Evolutionary conservation across 1,140 invertebrate genomes (phyloP).

Genomic region (Zelostemma sp.): DNA sequence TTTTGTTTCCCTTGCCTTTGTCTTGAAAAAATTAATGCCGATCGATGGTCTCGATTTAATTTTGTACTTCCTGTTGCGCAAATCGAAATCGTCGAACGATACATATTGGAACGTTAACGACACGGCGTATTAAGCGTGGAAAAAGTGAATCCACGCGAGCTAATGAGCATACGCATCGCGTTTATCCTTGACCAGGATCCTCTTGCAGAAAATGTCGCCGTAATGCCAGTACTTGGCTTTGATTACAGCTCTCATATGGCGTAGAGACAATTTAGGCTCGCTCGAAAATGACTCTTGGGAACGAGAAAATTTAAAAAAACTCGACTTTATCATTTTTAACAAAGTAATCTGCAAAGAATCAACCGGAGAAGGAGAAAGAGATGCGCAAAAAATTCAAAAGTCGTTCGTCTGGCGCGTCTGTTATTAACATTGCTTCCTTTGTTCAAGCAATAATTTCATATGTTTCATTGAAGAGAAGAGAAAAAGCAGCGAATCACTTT

Average conservation of each 20-base stretch:
- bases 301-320: not conserved
- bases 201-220: conserved; percentile 14
- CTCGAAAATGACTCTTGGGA: not conserved
- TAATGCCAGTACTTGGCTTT: conserved; percentile 2
- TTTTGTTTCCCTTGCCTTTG: too few species aligned
- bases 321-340: too few species aligned
- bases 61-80: conserved; percentile 7
- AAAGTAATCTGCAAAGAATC: too few species aligned
- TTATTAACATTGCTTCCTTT: too few species aligned
- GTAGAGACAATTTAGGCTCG: conserved; percentile 1
- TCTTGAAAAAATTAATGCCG: too few species aligned
- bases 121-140: conserved; percentile 1
- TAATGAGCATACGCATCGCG: conserved; percentile 10
- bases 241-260: conserved; percentile 15
- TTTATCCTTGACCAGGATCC: conserved; percentile 21
- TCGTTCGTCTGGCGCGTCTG: too few species aligned
- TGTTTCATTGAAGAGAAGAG: too few species aligned
- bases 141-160: not conserved
- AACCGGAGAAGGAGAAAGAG: too few species aligned
- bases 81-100: not conserved
- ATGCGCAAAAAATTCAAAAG: too few species aligned
- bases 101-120: conserved; percentile 8
- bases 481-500: too few species aligned
- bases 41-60: conserved; percentile 2
- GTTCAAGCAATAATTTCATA: too few species aligned